These are phyloP conservation scores for Saimiri boliviensis DNA, from an alignment of 2,113 vertebrate genomes.

Conservation along the genomic window DNA sequence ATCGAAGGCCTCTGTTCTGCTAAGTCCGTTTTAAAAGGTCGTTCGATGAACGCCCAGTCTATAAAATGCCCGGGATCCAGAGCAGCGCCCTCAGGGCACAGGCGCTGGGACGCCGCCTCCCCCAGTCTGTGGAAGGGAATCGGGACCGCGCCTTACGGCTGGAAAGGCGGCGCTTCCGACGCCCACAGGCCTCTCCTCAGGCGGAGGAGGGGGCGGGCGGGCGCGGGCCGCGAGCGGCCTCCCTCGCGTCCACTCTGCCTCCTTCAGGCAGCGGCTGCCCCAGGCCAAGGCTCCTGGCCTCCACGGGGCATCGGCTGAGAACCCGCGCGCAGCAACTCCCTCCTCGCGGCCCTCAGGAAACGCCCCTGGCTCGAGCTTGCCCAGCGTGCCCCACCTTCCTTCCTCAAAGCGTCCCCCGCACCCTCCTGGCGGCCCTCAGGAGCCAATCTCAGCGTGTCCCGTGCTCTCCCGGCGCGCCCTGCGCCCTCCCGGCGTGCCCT, in stretches of 20 bases:
- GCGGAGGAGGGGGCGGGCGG: rapidly evolving
- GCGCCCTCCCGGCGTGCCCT: not conserved
- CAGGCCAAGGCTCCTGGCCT: not conserved
- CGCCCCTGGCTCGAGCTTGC: rapidly evolving
- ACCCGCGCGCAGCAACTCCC: rapidly evolving
- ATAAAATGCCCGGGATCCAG: too few species aligned
- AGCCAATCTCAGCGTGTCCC: rapidly evolving
- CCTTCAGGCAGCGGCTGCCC: rapidly evolving
- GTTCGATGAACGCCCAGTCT: too few species aligned
- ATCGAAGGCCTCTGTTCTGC: not conserved
- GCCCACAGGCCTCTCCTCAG: rapidly evolving
- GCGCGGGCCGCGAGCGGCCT: rapidly evolving
- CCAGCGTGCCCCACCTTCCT: too few species aligned
- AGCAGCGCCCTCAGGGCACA: not conserved
- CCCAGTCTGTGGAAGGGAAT: too few species aligned
- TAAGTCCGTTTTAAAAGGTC: not conserved
- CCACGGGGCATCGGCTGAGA: rapidly evolving
- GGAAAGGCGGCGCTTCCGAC: not conserved
- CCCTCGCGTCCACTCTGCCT: rapidly evolving
- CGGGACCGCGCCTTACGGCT: rapidly evolving
- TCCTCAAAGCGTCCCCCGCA: rapidly evolving
- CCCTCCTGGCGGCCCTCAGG: not conserved
- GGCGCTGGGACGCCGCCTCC: not conserved
- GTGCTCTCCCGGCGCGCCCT: not conserved
- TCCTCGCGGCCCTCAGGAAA: rapidly evolving